phyloP scores from a whole-genome alignment of 64 coral and sea anemone species.

The Pachyseris speciosa region DNA sequence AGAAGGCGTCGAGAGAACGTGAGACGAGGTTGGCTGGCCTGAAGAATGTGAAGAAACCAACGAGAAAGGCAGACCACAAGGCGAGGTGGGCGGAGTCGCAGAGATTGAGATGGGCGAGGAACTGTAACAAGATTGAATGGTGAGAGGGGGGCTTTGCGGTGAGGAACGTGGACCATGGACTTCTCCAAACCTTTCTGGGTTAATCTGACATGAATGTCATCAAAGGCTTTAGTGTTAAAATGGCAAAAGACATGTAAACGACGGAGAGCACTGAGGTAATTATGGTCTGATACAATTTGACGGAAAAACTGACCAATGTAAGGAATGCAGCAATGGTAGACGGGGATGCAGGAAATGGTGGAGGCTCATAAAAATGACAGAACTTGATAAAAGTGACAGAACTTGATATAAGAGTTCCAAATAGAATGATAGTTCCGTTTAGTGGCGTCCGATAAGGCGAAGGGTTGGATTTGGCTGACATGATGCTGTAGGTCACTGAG shows the following conservation, averaged over 20 bases:
- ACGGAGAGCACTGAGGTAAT: not conserved
- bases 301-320: not conserved
- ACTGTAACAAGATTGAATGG: slow-evolving; percentile 1
- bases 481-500: not conserved
- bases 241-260: not conserved
- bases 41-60: too few relatives aligned
- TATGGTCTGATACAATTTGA: not conserved
- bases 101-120: not conserved
- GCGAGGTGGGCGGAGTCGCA: not conserved
- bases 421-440: not conserved
- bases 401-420: not conserved
- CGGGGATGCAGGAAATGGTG: not conserved
- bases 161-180: slow-evolving; percentile 4
- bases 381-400: not conserved
- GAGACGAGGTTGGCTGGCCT: too few relatives aligned
- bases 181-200: slow-evolving; percentile 31
- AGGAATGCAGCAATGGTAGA: not conserved
- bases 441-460: not conserved
- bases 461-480: not conserved
- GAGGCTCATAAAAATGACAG: not conserved
- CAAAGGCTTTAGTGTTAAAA: not conserved
- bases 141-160: slow-evolving; percentile 25
- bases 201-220: not conserved
- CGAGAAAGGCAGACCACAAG: too few relatives aligned
- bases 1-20: too few relatives aligned